Conservation (phyloP, 37 sponge, comb jelly and placozoan genomes). For the Chondrosia reniformis region DNA sequence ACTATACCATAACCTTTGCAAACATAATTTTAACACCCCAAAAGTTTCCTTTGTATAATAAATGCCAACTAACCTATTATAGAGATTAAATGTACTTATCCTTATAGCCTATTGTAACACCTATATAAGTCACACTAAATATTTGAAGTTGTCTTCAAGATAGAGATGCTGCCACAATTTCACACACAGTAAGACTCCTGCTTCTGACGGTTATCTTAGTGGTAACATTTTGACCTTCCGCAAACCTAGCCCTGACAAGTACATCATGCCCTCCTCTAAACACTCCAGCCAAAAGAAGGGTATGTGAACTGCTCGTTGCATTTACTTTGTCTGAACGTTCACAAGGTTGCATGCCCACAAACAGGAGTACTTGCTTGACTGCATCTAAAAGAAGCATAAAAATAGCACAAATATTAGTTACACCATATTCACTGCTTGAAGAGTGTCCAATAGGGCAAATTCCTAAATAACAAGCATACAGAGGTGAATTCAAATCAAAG, state of each 20-base stretch:
- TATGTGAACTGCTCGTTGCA: slow-evolving; percentile 72
- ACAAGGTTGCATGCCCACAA: slow-evolving; percentile 98
- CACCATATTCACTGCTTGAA: background rate
- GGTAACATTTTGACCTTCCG: slow-evolving; percentile 62
- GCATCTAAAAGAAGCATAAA: slow-evolving; percentile 64
- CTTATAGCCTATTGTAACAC: no score
- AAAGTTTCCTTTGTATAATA: no score
- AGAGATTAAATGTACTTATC: no score
- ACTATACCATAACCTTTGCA: no score
- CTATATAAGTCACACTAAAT: slow-evolving; percentile 1
- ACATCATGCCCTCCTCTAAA: slow-evolving; percentile 87
- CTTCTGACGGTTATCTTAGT: slow-evolving; percentile 89
- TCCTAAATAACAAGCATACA: no score
- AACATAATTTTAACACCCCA: no score
- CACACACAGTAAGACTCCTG: slow-evolving; percentile 50
- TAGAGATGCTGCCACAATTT: slow-evolving; percentile 76
- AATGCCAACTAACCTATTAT: no score
- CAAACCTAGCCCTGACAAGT: slow-evolving; percentile 71
- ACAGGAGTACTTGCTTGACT: slow-evolving; percentile 83
- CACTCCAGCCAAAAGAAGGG: slow-evolving; percentile 90
- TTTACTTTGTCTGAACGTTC: slow-evolving; percentile 90
- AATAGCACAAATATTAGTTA: background rate
- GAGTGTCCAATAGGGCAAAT: background rate
- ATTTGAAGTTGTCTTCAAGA: slow-evolving; percentile 28
- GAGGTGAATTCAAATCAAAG: no score